Evolutionary conservation across 2,888 invertebrate species (phyloP).

Genomic region (Spodoptera picta): DNA sequence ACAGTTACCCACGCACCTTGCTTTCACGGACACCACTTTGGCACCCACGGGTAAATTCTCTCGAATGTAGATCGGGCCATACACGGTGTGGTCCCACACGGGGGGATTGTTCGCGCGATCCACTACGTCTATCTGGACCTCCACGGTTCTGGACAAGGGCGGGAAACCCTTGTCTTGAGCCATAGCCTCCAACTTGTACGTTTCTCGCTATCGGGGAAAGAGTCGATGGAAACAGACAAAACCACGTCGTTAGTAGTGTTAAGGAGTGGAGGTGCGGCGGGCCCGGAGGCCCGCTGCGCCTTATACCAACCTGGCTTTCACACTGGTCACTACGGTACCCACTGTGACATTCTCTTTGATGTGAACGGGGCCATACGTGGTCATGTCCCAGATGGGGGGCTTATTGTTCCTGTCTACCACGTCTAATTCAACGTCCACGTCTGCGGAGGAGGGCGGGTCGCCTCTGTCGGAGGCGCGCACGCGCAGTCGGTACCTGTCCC

Average conservation of each 20-base stretch:
- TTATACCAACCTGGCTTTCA: conserved; percentile 99
- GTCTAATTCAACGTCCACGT: conserved; percentile 99
- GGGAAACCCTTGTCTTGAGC: conserved; percentile 99
- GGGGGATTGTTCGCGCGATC: conserved; percentile 99
- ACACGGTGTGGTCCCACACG: conserved; percentile 98
- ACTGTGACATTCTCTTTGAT: conserved; percentile 99
- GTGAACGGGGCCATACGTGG: conserved; percentile 98
- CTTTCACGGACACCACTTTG: conserved; percentile 99
- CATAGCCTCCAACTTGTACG: conserved; percentile 99
- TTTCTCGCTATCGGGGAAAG: conserved; percentile 95
- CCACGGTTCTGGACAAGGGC: conserved; percentile 98
- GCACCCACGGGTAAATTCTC: conserved; percentile 99
- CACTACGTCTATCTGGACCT: conserved; percentile 99
- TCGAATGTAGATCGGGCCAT: conserved; percentile 99
- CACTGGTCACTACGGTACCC: conserved; percentile 99
- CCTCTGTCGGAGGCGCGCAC: conserved; percentile 99
- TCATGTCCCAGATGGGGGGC: conserved; percentile 98
- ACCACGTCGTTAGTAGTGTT: conserved; percentile 91
- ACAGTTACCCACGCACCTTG: conserved; percentile 95
- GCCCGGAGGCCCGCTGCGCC: conserved; percentile 86
- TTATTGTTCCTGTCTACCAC: conserved; percentile 99
- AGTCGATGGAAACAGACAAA: conserved; percentile 91
- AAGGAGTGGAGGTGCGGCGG: conserved; percentile 86
- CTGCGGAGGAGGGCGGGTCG: conserved; percentile 96
- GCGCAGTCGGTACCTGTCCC: conserved; percentile 98